phyloP scores from a whole-genome alignment of 2,888 invertebrate species.

The Empis livida region DNA sequence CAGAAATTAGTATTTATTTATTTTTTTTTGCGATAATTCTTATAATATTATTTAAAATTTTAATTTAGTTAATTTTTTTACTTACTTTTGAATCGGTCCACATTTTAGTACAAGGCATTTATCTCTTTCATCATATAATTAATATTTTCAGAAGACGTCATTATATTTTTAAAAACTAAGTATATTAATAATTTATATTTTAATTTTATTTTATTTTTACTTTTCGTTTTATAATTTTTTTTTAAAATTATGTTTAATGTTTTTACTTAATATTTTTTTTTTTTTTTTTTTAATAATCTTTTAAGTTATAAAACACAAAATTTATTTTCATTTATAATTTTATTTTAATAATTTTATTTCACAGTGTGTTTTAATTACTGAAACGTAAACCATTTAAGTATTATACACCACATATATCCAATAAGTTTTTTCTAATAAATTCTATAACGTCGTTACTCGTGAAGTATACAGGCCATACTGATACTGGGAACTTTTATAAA shows the following conservation, averaged over 20 bases:
- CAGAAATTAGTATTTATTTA: not conserved
- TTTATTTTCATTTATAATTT: not conserved
- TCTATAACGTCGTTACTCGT: slow-evolving; percentile 15
- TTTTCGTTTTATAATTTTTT: not conserved
- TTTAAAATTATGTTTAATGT: not conserved
- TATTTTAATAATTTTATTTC: not conserved
- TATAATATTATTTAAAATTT: not conserved
- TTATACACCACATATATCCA: not conserved
- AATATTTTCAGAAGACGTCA: not conserved
- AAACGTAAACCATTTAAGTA: not conserved
- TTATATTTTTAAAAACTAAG: not conserved
- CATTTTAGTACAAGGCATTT: not conserved
- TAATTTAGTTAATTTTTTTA: not conserved
- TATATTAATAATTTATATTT: not conserved
- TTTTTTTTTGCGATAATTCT: not conserved
- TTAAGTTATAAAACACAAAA: not conserved
- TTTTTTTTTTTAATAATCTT: not conserved
- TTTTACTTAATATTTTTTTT: not conserved
- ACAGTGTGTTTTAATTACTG: not conserved
- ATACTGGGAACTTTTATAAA: slow-evolving; percentile 7
- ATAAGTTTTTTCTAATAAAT: not conserved
- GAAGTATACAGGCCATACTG: slow-evolving; percentile 23
- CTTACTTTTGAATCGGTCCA: slow-evolving; percentile 1
- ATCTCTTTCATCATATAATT: not conserved
- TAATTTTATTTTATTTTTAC: not conserved